These are phyloP conservation scores for Sebastolobus altivelis DNA, from an alignment of 2,797 vertebrate species.

Conservation along the genomic window DNA sequence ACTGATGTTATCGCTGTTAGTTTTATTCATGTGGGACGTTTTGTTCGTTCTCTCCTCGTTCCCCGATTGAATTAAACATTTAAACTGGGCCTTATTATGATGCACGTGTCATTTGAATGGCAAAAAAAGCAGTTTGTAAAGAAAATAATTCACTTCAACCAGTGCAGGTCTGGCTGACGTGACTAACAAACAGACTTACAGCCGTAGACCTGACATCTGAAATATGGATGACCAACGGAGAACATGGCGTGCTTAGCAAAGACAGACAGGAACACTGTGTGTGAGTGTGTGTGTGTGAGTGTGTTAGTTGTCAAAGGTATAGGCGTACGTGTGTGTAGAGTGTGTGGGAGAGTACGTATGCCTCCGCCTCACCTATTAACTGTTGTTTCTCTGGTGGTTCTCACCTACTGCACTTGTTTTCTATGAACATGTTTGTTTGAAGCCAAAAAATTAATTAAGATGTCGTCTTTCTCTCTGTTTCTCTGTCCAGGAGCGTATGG, in stretches of 20 bases:
- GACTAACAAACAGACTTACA: background rate
- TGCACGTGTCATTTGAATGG: background rate
- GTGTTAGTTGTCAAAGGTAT: background rate
- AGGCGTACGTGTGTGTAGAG: conserved; percentile 6
- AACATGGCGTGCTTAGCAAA: conserved; percentile 36
- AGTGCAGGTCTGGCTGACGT: conserved; percentile 2
- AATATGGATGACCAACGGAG: conserved; percentile 32
- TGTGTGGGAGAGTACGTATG: conserved; percentile 32
- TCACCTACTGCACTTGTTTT: conserved; percentile 49
- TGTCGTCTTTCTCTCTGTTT: conserved; percentile 37
- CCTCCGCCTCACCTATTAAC: conserved; percentile 56
- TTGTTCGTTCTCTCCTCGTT: background rate
- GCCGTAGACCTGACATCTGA: background rate
- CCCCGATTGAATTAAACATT: background rate
- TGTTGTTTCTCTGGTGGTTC: conserved; percentile 44
- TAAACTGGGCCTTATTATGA: background rate
- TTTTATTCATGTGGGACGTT: background rate
- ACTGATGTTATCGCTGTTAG: background rate
- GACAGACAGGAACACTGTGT: conserved; percentile 19
- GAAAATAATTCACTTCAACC: background rate
- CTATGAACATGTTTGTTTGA: conserved; percentile 29
- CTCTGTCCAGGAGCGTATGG: conserved; percentile 84
- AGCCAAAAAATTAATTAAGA: conserved; percentile 44
- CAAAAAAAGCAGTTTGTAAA: background rate
- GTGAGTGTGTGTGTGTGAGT: conserved; percentile 18